A percentile compares a stretch with the other conserved stretches of the same genome.
Evolutionary conservation across 2,113 vertebrate species (phyloP).

Genomic region (Hymenochirus boettgeri): DNA sequence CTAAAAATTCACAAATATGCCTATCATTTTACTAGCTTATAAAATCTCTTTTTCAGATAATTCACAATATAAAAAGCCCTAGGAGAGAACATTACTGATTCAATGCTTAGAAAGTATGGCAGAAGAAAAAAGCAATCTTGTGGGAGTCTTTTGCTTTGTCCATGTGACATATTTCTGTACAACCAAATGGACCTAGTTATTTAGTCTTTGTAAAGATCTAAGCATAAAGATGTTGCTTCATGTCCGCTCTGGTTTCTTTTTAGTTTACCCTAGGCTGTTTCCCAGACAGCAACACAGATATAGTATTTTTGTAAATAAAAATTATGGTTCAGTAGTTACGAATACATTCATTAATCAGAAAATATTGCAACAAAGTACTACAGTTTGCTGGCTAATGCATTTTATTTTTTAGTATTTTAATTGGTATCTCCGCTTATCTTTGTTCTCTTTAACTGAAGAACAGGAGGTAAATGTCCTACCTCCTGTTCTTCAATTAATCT

Average conservation of each 20-base stretch:
- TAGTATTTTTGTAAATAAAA: background rate
- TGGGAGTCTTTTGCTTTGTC: constrained; percentile 4
- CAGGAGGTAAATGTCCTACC: too few relatives aligned
- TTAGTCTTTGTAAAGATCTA: constrained; percentile 1
- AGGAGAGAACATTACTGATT: background rate
- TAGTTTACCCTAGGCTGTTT: background rate
- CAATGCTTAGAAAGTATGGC: constrained; percentile 9
- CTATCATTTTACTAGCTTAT: too few relatives aligned
- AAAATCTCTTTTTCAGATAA: too few relatives aligned
- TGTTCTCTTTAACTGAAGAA: too few relatives aligned
- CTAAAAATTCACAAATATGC: too few relatives aligned
- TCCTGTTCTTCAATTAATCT: too few relatives aligned
- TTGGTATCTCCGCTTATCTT: too few relatives aligned
- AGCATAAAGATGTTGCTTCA: background rate
- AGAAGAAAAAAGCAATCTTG: background rate
- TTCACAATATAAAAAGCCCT: too few relatives aligned
- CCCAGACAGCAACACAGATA: background rate
- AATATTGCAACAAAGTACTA: too few relatives aligned
- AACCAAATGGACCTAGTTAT: background rate
- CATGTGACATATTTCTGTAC: constrained; percentile 6
- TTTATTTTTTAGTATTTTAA: too few relatives aligned
- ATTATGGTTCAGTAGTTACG: background rate
- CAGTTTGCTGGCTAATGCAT: too few relatives aligned
- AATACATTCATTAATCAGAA: background rate
- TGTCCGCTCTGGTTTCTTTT: background rate